Conservation (phyloP, 2,113 vertebrate genomes). For the Podilymbus podiceps region DNA sequence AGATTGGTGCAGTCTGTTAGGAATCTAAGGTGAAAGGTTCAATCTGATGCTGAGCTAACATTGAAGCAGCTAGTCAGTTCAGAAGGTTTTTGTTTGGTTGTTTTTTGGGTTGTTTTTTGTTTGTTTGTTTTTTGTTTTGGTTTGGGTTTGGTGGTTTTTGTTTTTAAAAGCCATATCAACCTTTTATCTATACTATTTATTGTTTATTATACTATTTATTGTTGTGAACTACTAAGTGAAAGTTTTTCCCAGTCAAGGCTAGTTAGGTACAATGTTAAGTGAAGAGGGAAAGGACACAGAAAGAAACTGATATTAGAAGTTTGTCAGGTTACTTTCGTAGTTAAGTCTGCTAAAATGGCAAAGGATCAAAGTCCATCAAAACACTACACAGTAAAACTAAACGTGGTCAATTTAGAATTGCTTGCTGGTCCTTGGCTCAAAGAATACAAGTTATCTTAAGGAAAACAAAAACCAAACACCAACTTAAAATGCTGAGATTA, state of each 20-base stretch:
- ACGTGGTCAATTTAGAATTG: not conserved
- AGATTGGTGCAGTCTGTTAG: not conserved
- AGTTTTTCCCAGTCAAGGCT: no score
- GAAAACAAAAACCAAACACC: not conserved
- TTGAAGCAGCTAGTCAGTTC: not conserved
- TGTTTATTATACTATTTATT: no score
- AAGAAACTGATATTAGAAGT: not conserved
- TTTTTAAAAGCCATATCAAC: not conserved
- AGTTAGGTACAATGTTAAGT: no score
- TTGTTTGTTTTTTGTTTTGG: no score
- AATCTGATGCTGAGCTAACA: not conserved
- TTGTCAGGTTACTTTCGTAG: not conserved
- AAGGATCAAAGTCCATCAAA: not conserved
- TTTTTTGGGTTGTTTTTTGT: no score
- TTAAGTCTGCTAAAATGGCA: not conserved
- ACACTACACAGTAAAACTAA: not conserved
- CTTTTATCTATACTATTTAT: not conserved
- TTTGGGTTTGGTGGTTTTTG: no score
- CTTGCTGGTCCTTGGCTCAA: not conserved
- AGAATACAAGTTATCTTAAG: not conserved
- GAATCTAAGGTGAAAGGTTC: not conserved
- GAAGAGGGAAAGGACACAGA: not conserved
- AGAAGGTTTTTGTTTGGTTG: not conserved
- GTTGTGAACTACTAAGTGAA: not conserved
- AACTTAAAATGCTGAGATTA: not conserved